phyloP scores from a whole-genome alignment of 2,888 invertebrate genomes.

The Ceratothoa steindachneri region DNA sequence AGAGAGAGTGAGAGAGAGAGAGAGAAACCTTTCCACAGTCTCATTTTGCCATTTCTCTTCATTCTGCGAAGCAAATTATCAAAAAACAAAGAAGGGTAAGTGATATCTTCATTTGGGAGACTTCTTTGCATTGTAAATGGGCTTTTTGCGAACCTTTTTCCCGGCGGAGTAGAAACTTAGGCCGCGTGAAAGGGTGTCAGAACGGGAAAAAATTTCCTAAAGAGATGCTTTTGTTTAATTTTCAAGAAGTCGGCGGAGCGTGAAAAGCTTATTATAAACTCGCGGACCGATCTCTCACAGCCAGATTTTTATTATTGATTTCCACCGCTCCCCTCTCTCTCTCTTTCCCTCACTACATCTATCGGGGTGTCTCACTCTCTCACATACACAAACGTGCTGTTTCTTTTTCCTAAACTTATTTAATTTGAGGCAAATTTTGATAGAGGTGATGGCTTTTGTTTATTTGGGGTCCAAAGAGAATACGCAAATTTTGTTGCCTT shows the following conservation, averaged over 20 bases:
- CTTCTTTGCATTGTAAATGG: conserved; percentile 45
- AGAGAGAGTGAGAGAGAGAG: too few relatives aligned
- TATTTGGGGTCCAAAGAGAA: too few relatives aligned
- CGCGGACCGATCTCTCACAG: neutral
- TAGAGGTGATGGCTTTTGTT: too few relatives aligned
- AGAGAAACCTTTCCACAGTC: neutral
- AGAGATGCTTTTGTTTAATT: conserved; percentile 14
- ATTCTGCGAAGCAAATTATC: conserved; percentile 1
- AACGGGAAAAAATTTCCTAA: conserved; percentile 22
- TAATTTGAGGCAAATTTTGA: too few relatives aligned
- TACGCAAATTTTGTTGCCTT: too few relatives aligned
- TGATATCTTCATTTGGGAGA: conserved; percentile 43
- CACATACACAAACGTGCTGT: too few relatives aligned
- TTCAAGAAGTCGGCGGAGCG: conserved; percentile 8
- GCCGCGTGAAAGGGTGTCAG: conserved; percentile 26
- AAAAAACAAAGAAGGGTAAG: conserved; percentile 40
- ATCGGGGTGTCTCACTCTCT: too few relatives aligned
- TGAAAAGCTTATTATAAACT: conserved; percentile 10
- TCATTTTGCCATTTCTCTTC: conserved; percentile 10
- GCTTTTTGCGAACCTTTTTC: conserved; percentile 26
- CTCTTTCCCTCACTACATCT: too few relatives aligned
- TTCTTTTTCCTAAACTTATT: too few relatives aligned
- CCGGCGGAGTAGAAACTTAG: neutral
- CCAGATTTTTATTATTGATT: conserved; percentile 13
- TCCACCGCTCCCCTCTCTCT: neutral